Conservation (phyloP, 2,888 invertebrate species). For the Chrysolina americana region DNA sequence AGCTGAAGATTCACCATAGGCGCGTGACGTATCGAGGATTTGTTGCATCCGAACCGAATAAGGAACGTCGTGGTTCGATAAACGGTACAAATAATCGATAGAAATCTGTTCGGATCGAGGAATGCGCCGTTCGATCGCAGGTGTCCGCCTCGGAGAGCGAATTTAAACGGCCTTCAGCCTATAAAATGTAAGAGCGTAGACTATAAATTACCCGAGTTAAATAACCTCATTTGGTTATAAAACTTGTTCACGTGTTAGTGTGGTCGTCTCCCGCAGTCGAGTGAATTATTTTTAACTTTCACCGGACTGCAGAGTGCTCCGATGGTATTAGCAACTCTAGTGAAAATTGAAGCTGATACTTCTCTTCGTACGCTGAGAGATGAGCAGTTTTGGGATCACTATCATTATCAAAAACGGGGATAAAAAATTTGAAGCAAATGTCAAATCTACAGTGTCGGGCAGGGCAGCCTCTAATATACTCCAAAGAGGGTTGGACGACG, state of each 20-base stretch:
- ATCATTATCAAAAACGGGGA: too few relatives aligned
- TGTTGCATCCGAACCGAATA: background rate
- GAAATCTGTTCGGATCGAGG: constrained; percentile 44
- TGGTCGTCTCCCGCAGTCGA: background rate
- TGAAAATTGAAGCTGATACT: too few relatives aligned
- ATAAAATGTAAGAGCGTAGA: constrained; percentile 58
- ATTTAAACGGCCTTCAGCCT: constrained; percentile 61
- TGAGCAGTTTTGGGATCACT: too few relatives aligned
- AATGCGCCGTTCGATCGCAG: constrained; percentile 46
- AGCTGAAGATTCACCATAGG: background rate
- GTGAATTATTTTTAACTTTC: constrained; percentile 44
- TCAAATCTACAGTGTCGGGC: too few relatives aligned
- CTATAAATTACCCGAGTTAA: constrained; percentile 59
- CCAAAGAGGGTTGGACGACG: too few relatives aligned
- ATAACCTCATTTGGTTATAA: constrained; percentile 60
- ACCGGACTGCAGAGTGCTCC: constrained; percentile 25
- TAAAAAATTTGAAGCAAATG: too few relatives aligned
- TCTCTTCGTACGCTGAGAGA: too few relatives aligned
- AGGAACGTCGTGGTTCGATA: constrained; percentile 43
- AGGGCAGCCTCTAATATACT: too few relatives aligned
- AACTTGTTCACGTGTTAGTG: constrained; percentile 51
- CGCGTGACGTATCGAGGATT: background rate
- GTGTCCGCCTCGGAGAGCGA: constrained; percentile 57
- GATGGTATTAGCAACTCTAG: background rate
- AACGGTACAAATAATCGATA: constrained; percentile 55